Conservation (phyloP, 2,797 vertebrate genomes). For the Thunnus albacares region DNA sequence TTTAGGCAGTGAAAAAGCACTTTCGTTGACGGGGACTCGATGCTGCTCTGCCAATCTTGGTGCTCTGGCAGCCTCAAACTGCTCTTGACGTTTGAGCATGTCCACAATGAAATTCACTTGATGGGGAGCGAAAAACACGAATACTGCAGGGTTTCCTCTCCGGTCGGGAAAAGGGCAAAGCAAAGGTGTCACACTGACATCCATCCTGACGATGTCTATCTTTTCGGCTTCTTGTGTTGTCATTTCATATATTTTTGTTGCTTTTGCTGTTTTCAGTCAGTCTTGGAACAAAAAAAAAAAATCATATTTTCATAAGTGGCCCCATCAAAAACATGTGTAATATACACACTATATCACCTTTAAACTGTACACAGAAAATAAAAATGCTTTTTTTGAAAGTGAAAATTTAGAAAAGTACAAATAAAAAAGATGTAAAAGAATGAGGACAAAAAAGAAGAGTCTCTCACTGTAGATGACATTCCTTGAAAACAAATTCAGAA, state of each 20-base stretch:
- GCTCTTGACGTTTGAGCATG: slow-evolving; percentile 88
- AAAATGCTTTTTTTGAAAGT: slow-evolving; percentile 62
- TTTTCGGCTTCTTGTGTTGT: slow-evolving; percentile 62
- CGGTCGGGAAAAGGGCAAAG: slow-evolving; percentile 87
- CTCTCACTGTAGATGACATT: slow-evolving; percentile 89
- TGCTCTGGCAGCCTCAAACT: slow-evolving; percentile 87
- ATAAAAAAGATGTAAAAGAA: slow-evolving; percentile 87
- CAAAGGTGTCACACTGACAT: slow-evolving; percentile 88
- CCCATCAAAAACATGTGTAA: slow-evolving; percentile 91
- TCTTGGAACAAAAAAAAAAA: slow-evolving; percentile 88
- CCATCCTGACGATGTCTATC: slow-evolving; percentile 79
- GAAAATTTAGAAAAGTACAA: slow-evolving; percentile 80
- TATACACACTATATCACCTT: slow-evolving; percentile 94
- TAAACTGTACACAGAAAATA: slow-evolving; percentile 94
- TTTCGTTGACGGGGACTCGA: slow-evolving; percentile 91
- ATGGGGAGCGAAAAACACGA: slow-evolving; percentile 84
- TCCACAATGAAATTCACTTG: slow-evolving; percentile 92
- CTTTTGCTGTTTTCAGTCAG: slow-evolving; percentile 60
- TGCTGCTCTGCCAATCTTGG: slow-evolving; percentile 74
- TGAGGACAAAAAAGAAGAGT: slow-evolving; percentile 62
- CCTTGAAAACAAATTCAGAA: slow-evolving; percentile 88
- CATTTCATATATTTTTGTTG: slow-evolving; percentile 56
- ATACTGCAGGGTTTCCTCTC: slow-evolving; percentile 91
- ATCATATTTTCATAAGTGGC: slow-evolving; percentile 91
- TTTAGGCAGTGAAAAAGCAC: slow-evolving; percentile 99